These are phyloP conservation scores for Phymanthus crucifer DNA, from an alignment of 92 coral and sea anemone genomes.

Conservation along the genomic window DNA sequence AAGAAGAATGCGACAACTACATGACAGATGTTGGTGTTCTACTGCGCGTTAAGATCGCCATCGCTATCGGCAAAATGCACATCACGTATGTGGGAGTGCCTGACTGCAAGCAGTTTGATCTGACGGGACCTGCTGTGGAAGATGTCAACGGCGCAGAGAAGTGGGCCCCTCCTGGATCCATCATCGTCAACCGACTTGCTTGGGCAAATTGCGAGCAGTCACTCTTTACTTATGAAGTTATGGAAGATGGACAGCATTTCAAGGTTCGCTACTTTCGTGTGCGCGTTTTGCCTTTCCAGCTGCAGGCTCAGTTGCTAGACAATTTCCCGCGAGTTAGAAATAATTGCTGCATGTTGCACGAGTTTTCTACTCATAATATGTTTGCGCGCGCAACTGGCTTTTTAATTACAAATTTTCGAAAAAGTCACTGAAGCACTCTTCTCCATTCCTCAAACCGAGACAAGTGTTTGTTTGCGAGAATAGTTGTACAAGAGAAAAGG, in stretches of 20 bases:
- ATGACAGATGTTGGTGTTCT: constrained; percentile 97
- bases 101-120: constrained; percentile 95
- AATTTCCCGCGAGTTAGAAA: not conserved
- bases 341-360: too few relatives aligned
- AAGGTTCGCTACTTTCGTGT: constrained; percentile 56
- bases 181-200: constrained; percentile 82
- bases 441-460: too few relatives aligned
- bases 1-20: constrained; percentile 94
- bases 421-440: too few relatives aligned
- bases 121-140: constrained; percentile 93
- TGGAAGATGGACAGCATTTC: constrained; percentile 86
- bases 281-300: not conserved
- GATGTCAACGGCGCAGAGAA: constrained; percentile 97
- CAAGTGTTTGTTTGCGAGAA: too few relatives aligned
- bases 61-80: constrained; percentile 90
- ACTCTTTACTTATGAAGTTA: constrained; percentile 72
- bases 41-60: constrained; percentile 92
- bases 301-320: too few relatives aligned
- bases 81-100: constrained; percentile 84
- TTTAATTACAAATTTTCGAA: too few relatives aligned
- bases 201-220: constrained; percentile 88
- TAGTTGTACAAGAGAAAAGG: too few relatives aligned
- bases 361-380: too few relatives aligned
- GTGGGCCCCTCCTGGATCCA: constrained; percentile 99
- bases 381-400: too few relatives aligned